These are phyloP conservation scores for Tholera decimalis DNA, from an alignment of 2,888 invertebrate species.

Conservation along the genomic window DNA sequence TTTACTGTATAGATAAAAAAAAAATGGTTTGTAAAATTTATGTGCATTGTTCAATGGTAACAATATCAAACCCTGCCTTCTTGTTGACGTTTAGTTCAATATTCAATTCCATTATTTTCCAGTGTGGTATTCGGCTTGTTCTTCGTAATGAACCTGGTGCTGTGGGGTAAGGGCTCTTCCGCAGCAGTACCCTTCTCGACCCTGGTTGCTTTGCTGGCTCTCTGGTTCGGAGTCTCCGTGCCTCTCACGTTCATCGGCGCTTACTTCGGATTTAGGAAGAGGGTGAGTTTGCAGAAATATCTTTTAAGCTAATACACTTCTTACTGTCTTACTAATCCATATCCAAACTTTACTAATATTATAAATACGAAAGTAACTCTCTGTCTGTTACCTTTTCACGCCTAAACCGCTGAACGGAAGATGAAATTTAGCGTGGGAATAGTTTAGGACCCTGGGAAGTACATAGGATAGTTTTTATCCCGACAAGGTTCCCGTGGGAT, in stretches of 20 bases:
- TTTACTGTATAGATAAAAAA: neutral
- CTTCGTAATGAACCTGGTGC: conserved; percentile 98
- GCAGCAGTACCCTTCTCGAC: conserved; percentile 99
- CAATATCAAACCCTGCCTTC: neutral
- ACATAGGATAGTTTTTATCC: too few relatives aligned
- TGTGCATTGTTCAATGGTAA: neutral
- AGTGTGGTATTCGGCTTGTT: conserved; percentile 99
- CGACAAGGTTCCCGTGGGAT: too few relatives aligned
- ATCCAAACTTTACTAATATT: too few relatives aligned
- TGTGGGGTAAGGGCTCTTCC: conserved; percentile 99
- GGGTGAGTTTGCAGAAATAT: conserved; percentile 91
- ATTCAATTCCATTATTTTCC: conserved; percentile 66
- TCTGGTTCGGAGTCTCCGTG: conserved; percentile 99
- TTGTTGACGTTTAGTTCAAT: neutral
- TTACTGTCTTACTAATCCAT: too few relatives aligned
- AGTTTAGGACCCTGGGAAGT: too few relatives aligned
- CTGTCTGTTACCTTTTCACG: too few relatives aligned
- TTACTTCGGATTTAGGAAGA: conserved; percentile 99
- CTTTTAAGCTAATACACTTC: neutral
- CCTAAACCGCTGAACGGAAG: too few relatives aligned
- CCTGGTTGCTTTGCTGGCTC: conserved; percentile 97
- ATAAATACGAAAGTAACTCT: too few relatives aligned
- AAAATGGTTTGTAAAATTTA: neutral
- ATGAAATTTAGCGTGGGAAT: too few relatives aligned
- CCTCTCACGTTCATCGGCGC: conserved; percentile 99